Evolutionary conservation across 2,888 invertebrate genomes (phyloP).

Genomic region (Gerris lacustris): DNA sequence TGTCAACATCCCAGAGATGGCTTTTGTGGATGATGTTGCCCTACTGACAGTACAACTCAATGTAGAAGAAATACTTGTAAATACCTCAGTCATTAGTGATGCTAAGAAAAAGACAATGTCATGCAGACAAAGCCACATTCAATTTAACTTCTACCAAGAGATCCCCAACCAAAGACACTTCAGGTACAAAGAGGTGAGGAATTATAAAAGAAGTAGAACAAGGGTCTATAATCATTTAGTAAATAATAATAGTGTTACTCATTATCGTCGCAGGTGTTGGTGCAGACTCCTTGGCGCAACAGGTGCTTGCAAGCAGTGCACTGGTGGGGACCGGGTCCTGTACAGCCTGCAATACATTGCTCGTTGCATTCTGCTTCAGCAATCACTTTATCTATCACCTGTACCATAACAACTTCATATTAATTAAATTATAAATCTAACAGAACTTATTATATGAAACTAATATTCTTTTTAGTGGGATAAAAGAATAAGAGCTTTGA

Average conservation of each 20-base stretch:
- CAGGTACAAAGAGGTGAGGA: background rate
- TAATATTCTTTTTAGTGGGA: background rate
- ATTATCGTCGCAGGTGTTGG: slow-evolving; percentile 47
- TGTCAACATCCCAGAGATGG: too few species aligned
- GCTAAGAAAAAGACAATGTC: too few species aligned
- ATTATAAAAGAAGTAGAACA: background rate
- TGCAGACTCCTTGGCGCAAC: slow-evolving; percentile 24
- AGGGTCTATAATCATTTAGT: too few species aligned
- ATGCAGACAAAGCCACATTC: too few species aligned
- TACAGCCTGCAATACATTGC: slow-evolving; percentile 71
- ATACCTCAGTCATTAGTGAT: too few species aligned
- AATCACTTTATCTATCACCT: background rate
- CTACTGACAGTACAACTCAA: too few species aligned
- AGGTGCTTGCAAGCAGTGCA: slow-evolving; percentile 29
- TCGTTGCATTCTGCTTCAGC: slow-evolving; percentile 48
- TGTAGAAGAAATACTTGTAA: too few species aligned
- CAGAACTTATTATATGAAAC: slow-evolving; percentile 6
- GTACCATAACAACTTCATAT: background rate
- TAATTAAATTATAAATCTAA: slow-evolving; percentile 5
- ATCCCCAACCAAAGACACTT: too few species aligned
- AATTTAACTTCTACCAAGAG: too few species aligned
- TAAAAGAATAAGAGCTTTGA: background rate
- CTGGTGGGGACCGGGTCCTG: slow-evolving; percentile 24
- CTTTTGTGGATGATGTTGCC: too few species aligned
- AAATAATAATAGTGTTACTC: slow-evolving; percentile 44